phyloP scores from a whole-genome alignment of 1,140 invertebrate genomes.

The Maniola jurtina region DNA sequence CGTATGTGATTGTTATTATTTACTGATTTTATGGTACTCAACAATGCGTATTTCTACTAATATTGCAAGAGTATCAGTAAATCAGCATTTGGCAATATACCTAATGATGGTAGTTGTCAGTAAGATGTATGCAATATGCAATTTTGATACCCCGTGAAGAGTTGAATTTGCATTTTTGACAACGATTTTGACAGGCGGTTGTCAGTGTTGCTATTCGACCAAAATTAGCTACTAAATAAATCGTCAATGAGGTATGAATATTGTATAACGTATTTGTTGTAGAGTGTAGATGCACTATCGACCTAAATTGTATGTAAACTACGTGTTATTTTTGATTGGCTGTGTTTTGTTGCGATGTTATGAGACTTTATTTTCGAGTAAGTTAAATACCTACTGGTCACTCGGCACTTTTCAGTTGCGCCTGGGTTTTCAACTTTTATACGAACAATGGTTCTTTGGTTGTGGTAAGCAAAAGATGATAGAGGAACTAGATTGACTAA shows the following conservation, averaged over 20 bases:
- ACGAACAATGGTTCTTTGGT: background rate
- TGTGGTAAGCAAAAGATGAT: no score
- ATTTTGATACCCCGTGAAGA: background rate
- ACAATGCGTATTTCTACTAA: background rate
- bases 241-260: conserved; percentile 3
- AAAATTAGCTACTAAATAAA: conserved; percentile 8
- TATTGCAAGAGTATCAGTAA: background rate
- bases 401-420: conserved; percentile 7
- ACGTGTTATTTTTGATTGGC: conserved; percentile 19
- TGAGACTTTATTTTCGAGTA: background rate
- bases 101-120: no score
- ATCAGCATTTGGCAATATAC: background rate
- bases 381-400: background rate
- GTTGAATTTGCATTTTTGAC: background rate
- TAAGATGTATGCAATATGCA: background rate
- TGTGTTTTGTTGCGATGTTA: conserved; percentile 20
- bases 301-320: conserved; percentile 18
- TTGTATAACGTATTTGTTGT: conserved; percentile 12
- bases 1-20: background rate
- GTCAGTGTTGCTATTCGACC: conserved; percentile 16
- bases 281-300: conserved; percentile 21
- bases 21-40: background rate
- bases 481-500: no score
- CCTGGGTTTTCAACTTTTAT: background rate
- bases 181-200: conserved; percentile 11